Evolutionary conservation across 2,888 invertebrate species (phyloP).

Genomic region (Hirtodrosophila confusa): DNA sequence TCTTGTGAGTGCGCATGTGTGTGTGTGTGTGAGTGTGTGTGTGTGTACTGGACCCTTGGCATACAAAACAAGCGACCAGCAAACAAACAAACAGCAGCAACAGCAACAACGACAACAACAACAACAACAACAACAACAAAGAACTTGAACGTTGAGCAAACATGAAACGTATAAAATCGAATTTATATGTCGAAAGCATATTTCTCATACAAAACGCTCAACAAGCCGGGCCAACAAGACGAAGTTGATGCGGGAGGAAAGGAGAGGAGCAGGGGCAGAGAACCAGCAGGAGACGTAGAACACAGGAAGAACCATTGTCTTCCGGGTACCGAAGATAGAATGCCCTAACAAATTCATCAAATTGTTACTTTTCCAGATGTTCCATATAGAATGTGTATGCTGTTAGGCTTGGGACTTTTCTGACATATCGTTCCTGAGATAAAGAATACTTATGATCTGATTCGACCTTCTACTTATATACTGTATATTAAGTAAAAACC

Average conservation of each 20-base stretch:
- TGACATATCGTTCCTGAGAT: too few species aligned
- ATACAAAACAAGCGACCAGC: slow-evolving; percentile 60
- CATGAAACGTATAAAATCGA: slow-evolving; percentile 76
- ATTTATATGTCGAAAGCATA: slow-evolving; percentile 76
- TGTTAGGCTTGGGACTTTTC: too few species aligned
- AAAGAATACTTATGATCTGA: too few species aligned
- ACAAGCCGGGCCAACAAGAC: slow-evolving; percentile 28
- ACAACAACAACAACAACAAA: slow-evolving; percentile 16
- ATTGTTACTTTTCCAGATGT: too few species aligned
- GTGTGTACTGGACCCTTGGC: slow-evolving; percentile 55
- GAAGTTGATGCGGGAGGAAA: slow-evolving; percentile 12
- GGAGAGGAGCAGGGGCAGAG: slow-evolving; percentile 8
- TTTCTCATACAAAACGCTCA: slow-evolving; percentile 63
- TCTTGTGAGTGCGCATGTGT: slow-evolving; percentile 24
- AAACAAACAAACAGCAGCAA: slow-evolving; percentile 34
- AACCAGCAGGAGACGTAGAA: slow-evolving; percentile 12
- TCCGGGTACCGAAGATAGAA: slow-evolving; percentile 2
- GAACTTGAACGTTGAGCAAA: slow-evolving; percentile 56
- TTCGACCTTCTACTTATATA: too few species aligned
- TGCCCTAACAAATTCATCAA: background rate
- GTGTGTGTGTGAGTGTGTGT: slow-evolving; percentile 22
- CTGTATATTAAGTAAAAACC: too few species aligned
- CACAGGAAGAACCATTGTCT: slow-evolving; percentile 1
- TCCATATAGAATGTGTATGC: too few species aligned
- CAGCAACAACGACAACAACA: too few species aligned